phyloP scores from a whole-genome alignment of 2,888 invertebrate genomes.

The Cataglyphis livida region DNA sequence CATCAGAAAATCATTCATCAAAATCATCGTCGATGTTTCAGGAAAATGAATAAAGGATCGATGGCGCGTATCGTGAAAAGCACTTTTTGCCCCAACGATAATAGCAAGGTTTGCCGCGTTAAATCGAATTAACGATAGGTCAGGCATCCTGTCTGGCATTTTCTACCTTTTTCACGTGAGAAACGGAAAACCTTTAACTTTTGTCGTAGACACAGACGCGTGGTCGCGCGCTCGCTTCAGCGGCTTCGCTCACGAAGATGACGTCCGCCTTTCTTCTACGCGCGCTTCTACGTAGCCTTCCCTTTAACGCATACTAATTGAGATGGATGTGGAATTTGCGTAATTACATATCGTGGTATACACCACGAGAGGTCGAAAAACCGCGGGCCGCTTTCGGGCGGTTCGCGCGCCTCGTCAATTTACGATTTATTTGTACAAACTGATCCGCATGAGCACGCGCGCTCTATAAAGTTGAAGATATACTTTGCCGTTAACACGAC shows the following conservation, averaged over 20 bases:
- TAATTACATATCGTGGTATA: constrained; percentile 34
- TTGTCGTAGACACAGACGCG: constrained; percentile 40
- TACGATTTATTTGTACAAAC: constrained; percentile 7
- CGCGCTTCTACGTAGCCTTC: constrained; percentile 23
- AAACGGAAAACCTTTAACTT: constrained; percentile 61
- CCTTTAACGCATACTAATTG: constrained; percentile 35
- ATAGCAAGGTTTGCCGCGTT: constrained; percentile 7
- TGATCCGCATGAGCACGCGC: neutral
- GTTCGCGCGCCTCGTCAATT: constrained; percentile 29
- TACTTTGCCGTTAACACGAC: neutral
- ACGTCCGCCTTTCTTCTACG: constrained; percentile 10
- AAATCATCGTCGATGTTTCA: neutral
- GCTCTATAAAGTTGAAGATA: constrained; percentile 1
- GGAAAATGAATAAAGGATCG: constrained; percentile 2
- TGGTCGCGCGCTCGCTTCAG: constrained; percentile 15
- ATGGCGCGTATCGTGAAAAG: neutral
- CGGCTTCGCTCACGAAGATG: constrained; percentile 21
- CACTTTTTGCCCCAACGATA: neutral
- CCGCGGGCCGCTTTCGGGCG: constrained; percentile 35
- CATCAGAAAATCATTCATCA: neutral
- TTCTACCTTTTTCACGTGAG: constrained; percentile 51
- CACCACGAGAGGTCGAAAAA: constrained; percentile 27
- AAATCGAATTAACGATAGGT: constrained; percentile 49
- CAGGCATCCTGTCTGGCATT: constrained; percentile 44
- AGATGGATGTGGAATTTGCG: constrained; percentile 47